phyloP scores from a whole-genome alignment of 2,888 invertebrate species.

The Empis livida region DNA sequence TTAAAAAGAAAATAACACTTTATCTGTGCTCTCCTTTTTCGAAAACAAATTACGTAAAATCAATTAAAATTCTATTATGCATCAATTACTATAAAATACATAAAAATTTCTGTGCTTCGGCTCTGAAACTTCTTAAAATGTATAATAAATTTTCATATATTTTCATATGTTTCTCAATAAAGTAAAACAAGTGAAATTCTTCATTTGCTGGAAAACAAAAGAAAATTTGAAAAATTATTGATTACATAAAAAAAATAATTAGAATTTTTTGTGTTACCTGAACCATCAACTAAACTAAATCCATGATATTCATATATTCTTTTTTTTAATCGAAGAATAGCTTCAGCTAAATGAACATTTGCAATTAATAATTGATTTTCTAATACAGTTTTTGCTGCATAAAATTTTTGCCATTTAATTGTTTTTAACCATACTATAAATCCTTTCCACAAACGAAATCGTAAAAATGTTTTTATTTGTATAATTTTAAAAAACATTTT shows the following conservation, averaged over 20 bases:
- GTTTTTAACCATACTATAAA: slow-evolving; percentile 70
- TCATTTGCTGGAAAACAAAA: slow-evolving; percentile 33
- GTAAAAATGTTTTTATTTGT: slow-evolving; percentile 53
- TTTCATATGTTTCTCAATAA: slow-evolving; percentile 50
- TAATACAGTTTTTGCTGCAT: slow-evolving; percentile 43
- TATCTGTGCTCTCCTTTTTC: no score
- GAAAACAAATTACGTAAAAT: no score
- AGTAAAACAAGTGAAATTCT: slow-evolving; percentile 49
- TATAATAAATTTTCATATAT: slow-evolving; percentile 26
- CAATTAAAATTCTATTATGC: no score
- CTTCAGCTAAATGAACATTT: slow-evolving; percentile 56
- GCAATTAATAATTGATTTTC: slow-evolving; percentile 59
- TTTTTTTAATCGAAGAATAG: slow-evolving; percentile 47
- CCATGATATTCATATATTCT: no score
- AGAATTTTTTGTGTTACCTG: no score
- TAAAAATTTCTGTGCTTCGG: slow-evolving; percentile 43
- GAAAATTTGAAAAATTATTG: no score
- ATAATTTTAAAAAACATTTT: slow-evolving; percentile 65
- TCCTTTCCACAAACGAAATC: slow-evolving; percentile 64
- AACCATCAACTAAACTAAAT: no score
- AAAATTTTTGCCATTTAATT: slow-evolving; percentile 55
- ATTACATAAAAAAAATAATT: no score
- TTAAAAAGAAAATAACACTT: no score
- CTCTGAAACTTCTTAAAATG: slow-evolving; percentile 38
- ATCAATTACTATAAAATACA: slow-evolving; percentile 28